Evolutionary conservation across 2,797 vertebrate species (phyloP).

Genomic region (Forpus xanthops): DNA sequence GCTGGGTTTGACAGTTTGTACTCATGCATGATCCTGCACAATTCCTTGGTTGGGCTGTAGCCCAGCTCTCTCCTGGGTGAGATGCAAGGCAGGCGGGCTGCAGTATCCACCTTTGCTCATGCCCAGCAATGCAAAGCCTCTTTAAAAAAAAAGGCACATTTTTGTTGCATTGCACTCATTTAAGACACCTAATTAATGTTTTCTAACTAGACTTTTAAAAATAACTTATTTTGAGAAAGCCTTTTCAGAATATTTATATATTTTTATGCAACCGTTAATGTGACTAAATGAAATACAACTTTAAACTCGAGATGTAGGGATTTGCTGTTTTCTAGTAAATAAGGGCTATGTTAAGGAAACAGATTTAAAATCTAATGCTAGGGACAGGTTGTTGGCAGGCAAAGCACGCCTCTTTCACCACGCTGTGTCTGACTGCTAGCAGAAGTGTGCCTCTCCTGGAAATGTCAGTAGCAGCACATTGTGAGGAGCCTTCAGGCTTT

Average conservation of each 20-base stretch:
- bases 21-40: accelerated
- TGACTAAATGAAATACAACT: conserved; percentile 34
- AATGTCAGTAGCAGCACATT: accelerated
- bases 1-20: neutral
- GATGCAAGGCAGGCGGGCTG: neutral
- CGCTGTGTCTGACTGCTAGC: neutral
- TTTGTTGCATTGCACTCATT: neutral
- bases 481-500: neutral
- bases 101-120: neutral
- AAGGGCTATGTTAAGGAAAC: neutral
- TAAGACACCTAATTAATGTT: neutral
- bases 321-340: neutral
- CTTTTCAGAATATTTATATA: conserved; percentile 57
- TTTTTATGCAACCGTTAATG: conserved; percentile 47
- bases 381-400: neutral
- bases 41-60: neutral
- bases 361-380: neutral
- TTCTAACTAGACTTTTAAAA: conserved; percentile 44
- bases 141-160: neutral
- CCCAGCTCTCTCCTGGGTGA: no score
- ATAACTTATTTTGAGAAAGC: conserved; percentile 28
- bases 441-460: neutral
- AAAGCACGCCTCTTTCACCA: neutral
- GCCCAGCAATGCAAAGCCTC: neutral
- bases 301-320: neutral